Percentiles rank a stretch among this genome's conserved stretches.
phyloP scores from a whole-genome alignment of 2,888 invertebrate genomes.

The Lithophane socia region DNA sequence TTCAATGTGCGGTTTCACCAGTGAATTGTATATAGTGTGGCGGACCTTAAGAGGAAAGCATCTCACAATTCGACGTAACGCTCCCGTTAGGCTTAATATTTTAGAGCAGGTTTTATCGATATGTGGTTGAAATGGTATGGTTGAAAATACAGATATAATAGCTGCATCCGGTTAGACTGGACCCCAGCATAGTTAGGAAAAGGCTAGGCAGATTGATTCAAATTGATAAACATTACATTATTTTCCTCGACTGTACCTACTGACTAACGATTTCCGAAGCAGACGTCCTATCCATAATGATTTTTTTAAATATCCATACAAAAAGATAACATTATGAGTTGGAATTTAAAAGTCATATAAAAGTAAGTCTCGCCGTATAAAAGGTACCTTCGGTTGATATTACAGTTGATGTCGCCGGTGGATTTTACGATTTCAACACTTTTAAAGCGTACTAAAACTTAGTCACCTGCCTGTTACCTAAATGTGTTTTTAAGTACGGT shows the following conservation, averaged over 20 bases:
- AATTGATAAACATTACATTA: neutral
- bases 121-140: too few relatives aligned
- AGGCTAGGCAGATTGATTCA: neutral
- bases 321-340: conserved; percentile 62
- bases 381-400: conserved; percentile 69
- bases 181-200: too few relatives aligned
- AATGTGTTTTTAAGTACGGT: conserved; percentile 57
- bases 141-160: too few relatives aligned
- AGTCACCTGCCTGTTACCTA: conserved; percentile 66
- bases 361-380: conserved; percentile 65
- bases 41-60: too few relatives aligned
- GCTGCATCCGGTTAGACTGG: too few relatives aligned
- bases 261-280: neutral
- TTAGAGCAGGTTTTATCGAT: too few relatives aligned
- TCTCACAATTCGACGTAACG: too few relatives aligned
- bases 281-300: conserved; percentile 3
- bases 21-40: too few relatives aligned
- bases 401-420: conserved; percentile 71
- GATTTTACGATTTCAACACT: conserved; percentile 73
- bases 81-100: too few relatives aligned
- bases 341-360: conserved; percentile 70
- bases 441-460: conserved; percentile 73
- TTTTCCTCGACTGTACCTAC: neutral
- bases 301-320: conserved; percentile 44
- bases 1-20: too few relatives aligned